Base-by-base conservation (phyloP, 2,113 vertebrate species). In the Pygoscelis adeliae region DNA sequence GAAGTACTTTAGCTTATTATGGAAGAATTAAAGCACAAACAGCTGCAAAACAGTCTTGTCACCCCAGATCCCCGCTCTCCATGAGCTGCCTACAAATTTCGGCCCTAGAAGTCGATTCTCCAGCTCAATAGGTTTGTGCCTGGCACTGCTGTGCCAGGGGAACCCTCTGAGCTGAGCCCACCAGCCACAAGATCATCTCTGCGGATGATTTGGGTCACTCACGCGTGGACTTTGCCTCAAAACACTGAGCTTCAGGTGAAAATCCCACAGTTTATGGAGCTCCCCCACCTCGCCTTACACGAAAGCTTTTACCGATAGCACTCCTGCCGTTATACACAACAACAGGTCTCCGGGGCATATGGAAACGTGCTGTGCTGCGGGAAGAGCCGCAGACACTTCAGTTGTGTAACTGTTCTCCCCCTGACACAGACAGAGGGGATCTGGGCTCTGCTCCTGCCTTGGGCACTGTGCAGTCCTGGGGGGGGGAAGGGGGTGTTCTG, bases 21-120 rank as follows among this genome's bases (percentile, higher is more conserved):
- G 19, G 91, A 38, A 55, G 50, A 94, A 91, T 80, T 73, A 83
- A 85, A 88, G 55, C 81, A 66, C 53, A 80, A 69, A 79, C 77
- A 95, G 53, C 89, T 70, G 49, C 42, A 34, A 12, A 87, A 29
- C 40, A 55, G 36, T 15, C 56, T 44, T 15, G 42, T 32, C 74
- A 46, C 22, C 49, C 40, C 87, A 53, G 36, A 58, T 12, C 20
- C 40, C 42, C 3, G 56, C 56, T 53, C 87, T 82, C 40, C 36
- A 8, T 0, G 1, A 4, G 1, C 63, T 56, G 55, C 72, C 79
- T 70, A n/a, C 36, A 56, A 82, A 89, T 1, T 22, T 22, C 30
- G 17, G 34, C 81, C 70, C 65, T 50, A 12, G 8, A 77, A 53
- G 55, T 50, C 20, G 1, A 38, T 82, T 84, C 52, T 67, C 5